Evolutionary conservation across 2,888 invertebrate species (phyloP).

Genomic region (Eupithecia exiguata): DNA sequence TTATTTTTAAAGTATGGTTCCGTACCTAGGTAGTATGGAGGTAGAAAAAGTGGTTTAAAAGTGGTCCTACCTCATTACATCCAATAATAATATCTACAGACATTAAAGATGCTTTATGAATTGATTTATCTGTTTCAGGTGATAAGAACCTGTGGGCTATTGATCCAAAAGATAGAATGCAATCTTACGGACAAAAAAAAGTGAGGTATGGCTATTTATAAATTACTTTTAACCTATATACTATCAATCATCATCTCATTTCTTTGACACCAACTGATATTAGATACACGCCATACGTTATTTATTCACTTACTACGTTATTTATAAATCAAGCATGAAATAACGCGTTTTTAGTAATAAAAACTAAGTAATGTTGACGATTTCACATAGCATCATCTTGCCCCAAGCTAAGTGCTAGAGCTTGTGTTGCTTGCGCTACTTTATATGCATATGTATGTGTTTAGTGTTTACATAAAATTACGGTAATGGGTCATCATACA

Average conservation of each 20-base stretch:
- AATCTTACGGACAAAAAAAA: conserved; percentile 63
- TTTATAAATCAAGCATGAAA: background rate
- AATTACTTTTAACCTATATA: background rate
- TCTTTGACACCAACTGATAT: background rate
- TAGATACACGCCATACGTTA: background rate
- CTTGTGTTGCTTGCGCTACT: too few species aligned
- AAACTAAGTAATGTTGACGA: too few species aligned
- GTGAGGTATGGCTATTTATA: conserved; percentile 60
- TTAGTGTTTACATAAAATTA: too few species aligned
- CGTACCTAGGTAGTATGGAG: background rate
- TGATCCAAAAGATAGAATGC: conserved; percentile 75
- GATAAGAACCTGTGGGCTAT: conserved; percentile 83
- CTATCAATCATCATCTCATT: background rate
- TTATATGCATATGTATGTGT: too few species aligned
- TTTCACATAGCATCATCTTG: too few species aligned
- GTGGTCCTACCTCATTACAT: background rate
- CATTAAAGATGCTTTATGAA: background rate
- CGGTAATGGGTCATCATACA: too few species aligned
- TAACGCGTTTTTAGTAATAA: too few species aligned
- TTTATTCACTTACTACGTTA: background rate
- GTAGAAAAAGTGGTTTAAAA: background rate
- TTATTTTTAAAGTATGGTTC: background rate
- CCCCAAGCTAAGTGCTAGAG: too few species aligned
- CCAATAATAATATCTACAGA: background rate
- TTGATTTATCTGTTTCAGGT: conserved; percentile 66